Evolutionary conservation across 2,797 vertebrate species (phyloP).

Genomic region (Molossus alvarezi): DNA sequence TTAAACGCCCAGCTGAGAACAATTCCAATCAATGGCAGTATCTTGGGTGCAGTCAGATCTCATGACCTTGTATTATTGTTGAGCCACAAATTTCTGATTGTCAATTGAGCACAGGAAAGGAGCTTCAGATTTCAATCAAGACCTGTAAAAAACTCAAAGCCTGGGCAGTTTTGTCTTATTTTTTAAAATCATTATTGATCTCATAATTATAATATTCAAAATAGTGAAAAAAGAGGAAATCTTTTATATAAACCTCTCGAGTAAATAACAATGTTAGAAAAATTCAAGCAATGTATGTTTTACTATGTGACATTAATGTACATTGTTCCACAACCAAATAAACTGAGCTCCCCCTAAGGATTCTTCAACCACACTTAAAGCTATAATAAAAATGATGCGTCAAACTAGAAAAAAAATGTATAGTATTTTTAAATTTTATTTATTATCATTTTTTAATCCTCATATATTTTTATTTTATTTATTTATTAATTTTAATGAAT

Average conservation of each 20-base stretch:
- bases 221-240: background rate
- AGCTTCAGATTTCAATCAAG: slow-evolving; percentile 28
- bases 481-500: too few species aligned
- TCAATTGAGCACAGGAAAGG: background rate
- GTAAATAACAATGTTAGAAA: background rate
- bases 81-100: background rate
- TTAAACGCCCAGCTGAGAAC: background rate
- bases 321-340: background rate
- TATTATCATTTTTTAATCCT: background rate
- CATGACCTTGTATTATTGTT: background rate
- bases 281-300: background rate
- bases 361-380: background rate
- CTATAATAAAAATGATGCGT: background rate
- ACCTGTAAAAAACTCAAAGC: background rate
- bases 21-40: background rate
- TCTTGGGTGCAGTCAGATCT: background rate
- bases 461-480: too few species aligned
- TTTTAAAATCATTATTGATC: background rate
- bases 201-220: background rate
- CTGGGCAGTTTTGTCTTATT: background rate
- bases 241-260: background rate
- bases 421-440: background rate
- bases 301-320: background rate
- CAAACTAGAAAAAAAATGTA: background rate
- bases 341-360: background rate